phyloP scores from a whole-genome alignment of 2,113 vertebrate species.

The Hucho hucho region DNA sequence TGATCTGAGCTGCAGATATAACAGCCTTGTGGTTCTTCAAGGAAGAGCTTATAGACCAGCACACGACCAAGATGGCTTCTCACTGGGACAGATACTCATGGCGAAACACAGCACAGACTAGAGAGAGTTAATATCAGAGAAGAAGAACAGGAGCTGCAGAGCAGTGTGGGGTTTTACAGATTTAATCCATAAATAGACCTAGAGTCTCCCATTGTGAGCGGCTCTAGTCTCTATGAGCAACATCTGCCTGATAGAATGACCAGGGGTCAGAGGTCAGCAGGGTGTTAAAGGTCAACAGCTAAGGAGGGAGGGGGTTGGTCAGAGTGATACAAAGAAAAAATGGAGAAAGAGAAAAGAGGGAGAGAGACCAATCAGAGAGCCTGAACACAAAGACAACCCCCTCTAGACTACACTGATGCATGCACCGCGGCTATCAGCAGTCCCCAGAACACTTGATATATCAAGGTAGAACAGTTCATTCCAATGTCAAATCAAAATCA shows the following conservation, averaged over 20 bases:
- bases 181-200: constrained; percentile 47
- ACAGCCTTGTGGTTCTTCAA: constrained; percentile 33
- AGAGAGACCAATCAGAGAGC: constrained; percentile 23
- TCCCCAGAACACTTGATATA: constrained; percentile 21
- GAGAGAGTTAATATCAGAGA: constrained; percentile 15
- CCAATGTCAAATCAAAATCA: too few species aligned
- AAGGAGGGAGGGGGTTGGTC: constrained; percentile 37
- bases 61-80: constrained; percentile 31
- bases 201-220: constrained; percentile 51
- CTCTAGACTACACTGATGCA: constrained; percentile 39
- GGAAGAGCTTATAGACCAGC: constrained; percentile 39
- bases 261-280: constrained; percentile 56
- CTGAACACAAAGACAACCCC: constrained; percentile 31
- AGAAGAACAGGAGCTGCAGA: constrained; percentile 11
- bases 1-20: constrained; percentile 29
- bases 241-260: constrained; percentile 52
- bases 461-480: too few species aligned
- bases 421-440: constrained; percentile 44
- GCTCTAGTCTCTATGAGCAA: constrained; percentile 30
- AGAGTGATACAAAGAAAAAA: constrained; percentile 6
- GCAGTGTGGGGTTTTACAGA: constrained; percentile 23
- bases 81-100: not conserved
- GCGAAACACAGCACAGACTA: not conserved
- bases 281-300: constrained; percentile 70
- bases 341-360: constrained; percentile 33